Conservation (phyloP, 1,140 invertebrate species). For the Pararge aegeria region DNA sequence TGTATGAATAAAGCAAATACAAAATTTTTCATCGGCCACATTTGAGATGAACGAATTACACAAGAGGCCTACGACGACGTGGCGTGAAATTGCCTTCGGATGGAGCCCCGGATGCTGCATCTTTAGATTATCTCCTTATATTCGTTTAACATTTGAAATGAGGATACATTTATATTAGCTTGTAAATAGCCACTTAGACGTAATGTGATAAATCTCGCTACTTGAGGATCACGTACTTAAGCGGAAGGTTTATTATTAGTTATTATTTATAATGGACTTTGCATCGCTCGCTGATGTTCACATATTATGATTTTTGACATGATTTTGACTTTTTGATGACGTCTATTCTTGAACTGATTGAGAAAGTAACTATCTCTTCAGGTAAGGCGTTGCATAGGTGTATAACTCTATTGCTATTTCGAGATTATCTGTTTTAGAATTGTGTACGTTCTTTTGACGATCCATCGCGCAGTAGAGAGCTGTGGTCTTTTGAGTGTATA, state of each 20-base stretch:
- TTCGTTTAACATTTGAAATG: conserved; percentile 36
- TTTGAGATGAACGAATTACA: conserved; percentile 56
- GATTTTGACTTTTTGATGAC: too few species aligned
- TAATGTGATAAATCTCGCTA: conserved; percentile 11
- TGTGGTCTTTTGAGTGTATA: too few species aligned
- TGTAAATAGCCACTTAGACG: conserved; percentile 26
- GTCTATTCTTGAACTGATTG: too few species aligned
- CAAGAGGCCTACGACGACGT: conserved; percentile 55
- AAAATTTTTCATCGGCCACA: conserved; percentile 59
- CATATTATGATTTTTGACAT: too few species aligned
- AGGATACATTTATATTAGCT: conserved; percentile 25
- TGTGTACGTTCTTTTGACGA: too few species aligned
- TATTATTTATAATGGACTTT: too few species aligned
- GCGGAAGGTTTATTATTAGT: not conserved
- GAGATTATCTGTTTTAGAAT: too few species aligned
- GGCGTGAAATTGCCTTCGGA: conserved; percentile 70
- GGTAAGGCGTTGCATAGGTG: too few species aligned
- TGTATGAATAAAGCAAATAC: conserved; percentile 55
- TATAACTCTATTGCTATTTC: too few species aligned
- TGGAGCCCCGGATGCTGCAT: conserved; percentile 32
- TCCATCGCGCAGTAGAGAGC: too few species aligned
- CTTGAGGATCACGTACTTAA: not conserved
- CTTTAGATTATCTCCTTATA: conserved; percentile 35
- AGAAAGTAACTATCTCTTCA: too few species aligned
- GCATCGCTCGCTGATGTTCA: too few species aligned